Percentiles rank a stretch among this genome's conserved stretches.
Evolutionary conservation across 2,797 vertebrate genomes (phyloP).

Genomic region (Heteromormyrus szaboi): DNA sequence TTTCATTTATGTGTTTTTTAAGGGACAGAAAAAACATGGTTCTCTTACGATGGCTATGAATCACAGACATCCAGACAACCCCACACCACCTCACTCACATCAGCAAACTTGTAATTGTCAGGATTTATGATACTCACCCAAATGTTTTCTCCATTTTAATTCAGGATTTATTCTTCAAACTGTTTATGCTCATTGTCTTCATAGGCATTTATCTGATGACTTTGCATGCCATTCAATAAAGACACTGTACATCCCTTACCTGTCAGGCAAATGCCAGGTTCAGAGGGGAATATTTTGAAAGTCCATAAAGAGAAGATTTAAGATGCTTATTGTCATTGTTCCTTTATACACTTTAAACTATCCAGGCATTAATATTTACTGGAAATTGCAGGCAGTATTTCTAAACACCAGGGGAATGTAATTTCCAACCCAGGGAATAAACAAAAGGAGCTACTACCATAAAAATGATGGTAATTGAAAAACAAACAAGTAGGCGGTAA

Average conservation of each 20-base stretch:
- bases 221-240: conserved; percentile 32
- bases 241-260: neutral
- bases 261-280: conserved; percentile 26
- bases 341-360: conserved; percentile 1
- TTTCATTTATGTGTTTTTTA: neutral
- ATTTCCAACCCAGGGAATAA: conserved; percentile 12
- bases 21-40: neutral
- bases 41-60: conserved; percentile 17
- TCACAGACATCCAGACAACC: conserved; percentile 35
- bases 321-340: neutral
- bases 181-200: conserved; percentile 2
- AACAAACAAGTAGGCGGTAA: neutral
- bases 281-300: conserved; percentile 21
- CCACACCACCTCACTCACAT: neutral
- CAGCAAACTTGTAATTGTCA: conserved; percentile 14
- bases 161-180: neutral
- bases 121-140: conserved; percentile 30
- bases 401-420: neutral
- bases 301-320: neutral
- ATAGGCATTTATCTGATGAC: conserved; percentile 32
- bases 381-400: neutral
- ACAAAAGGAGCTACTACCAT: neutral
- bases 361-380: conserved; percentile 12
- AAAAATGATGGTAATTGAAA: conserved; percentile 4
- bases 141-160: conserved; percentile 30